phyloP scores from a whole-genome alignment of 2,797 vertebrate species.

The Sebastes minor region DNA sequence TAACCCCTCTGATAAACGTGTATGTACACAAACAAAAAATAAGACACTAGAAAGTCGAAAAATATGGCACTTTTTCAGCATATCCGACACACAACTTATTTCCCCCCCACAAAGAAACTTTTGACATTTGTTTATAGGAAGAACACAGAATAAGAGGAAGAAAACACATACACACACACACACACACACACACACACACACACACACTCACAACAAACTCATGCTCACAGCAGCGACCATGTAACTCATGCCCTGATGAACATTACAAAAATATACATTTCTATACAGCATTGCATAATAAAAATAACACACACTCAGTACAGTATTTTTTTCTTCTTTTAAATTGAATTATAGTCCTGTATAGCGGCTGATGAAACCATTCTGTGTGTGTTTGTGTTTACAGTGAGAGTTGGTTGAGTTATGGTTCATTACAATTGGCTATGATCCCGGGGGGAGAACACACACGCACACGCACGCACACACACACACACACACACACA shows the following conservation, averaged over 20 bases:
- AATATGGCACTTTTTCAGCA: constrained; percentile 83
- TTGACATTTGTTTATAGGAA: constrained; percentile 67
- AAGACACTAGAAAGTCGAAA: constrained; percentile 76
- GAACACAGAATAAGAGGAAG: constrained; percentile 72
- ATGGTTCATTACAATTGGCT: constrained; percentile 75
- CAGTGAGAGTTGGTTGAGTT: constrained; percentile 59
- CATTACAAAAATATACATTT: constrained; percentile 87
- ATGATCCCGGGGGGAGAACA: constrained; percentile 37
- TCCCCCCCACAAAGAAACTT: constrained; percentile 25
- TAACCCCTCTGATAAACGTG: constrained; percentile 25
- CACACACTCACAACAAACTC: constrained; percentile 37
- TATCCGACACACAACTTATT: constrained; percentile 33
- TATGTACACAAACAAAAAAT: constrained; percentile 56
- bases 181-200: constrained; percentile 41
- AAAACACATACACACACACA: constrained; percentile 30
- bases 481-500: constrained; percentile 60
- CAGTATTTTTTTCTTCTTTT: constrained; percentile 23
- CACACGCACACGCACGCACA: constrained; percentile 25
- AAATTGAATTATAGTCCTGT: constrained; percentile 42
- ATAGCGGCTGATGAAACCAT: constrained; percentile 41
- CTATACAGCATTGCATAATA: constrained; percentile 86
- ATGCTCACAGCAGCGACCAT: constrained; percentile 68
- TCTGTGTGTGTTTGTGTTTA: constrained; percentile 62
- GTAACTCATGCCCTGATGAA: constrained; percentile 81
- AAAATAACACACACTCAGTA: constrained; percentile 71